Evolutionary conservation across 1,140 invertebrate species (phyloP), one percentile per base, ranked within the genome.

Genomic region (Drosophila yakuba): DNA sequence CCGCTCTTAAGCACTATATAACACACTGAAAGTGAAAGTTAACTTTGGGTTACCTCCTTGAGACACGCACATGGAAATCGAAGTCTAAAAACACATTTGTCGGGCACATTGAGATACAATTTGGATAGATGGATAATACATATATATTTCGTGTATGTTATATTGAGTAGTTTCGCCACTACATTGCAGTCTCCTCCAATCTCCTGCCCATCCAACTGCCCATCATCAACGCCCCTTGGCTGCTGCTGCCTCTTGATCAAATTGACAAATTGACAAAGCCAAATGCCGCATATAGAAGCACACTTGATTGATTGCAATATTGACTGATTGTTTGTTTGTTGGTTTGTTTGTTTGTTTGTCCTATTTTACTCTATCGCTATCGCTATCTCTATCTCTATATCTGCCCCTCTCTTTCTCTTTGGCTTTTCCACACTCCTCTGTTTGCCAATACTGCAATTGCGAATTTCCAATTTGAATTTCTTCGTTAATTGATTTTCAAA

Each of bases 271-370:
- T 78, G 77, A 80, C 77, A 56, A 63, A 47, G 54, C 78, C 64
- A 71, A 80, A 80, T 80, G 71, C 59, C 75, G 47, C 77, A 64
- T 51, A 66, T 56, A 77, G 78, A 82, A 82, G 71, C 71, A 69
- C 77, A 86, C 82, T 88, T 86, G 75, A 82, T 86, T 88, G 83
- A 88, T 86, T 79, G 82, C 62, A 80, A 85, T 80, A 86, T 84
- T 84, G 81, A 84, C 81, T 80, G 81, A 84, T 84, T 84, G 75
- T 61, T 67, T 83, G 64, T 52, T 60, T 50, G 20, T 45, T 62
- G 41, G 23, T 61, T 38, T 38, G 11, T 57, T 50, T 50, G 12
- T n/a, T 28, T 41, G 23, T 28, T 44, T 4, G 6, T 32, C 25
- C 7, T 8, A 38, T 4, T 7, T 3, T 32, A 11, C 15, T 17